These are phyloP conservation scores for Andrena haemorrhoa DNA, from an alignment of 2,888 invertebrate species.

Conservation along the genomic window DNA sequence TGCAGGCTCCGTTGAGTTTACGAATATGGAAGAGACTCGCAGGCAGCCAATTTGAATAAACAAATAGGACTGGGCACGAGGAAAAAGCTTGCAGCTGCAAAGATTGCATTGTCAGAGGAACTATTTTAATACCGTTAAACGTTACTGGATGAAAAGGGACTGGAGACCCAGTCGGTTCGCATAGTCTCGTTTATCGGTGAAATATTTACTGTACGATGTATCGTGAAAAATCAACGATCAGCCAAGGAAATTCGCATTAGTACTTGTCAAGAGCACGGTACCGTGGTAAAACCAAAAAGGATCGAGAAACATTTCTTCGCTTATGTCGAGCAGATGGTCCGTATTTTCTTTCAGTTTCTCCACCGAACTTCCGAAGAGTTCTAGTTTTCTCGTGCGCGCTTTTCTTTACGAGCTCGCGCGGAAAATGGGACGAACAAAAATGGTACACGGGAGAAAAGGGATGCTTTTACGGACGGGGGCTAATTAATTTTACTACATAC, in stretches of 20 bases:
- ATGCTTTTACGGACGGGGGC: background rate
- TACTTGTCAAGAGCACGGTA: conserved; percentile 62
- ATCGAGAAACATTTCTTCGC: conserved; percentile 50
- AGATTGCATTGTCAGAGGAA: background rate
- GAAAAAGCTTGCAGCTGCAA: background rate
- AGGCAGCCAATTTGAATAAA: too few species aligned
- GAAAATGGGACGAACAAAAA: background rate
- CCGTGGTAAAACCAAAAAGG: conserved; percentile 33
- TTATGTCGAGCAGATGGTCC: conserved; percentile 54
- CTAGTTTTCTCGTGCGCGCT: background rate
- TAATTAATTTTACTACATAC: conserved; percentile 37
- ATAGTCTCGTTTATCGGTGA: conserved; percentile 10
- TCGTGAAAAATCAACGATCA: conserved; percentile 25
- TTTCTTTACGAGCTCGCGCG: background rate
- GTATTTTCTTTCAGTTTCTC: conserved; percentile 55
- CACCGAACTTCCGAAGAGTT: conserved; percentile 35
- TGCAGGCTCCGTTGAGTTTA: background rate
- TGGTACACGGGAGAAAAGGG: background rate
- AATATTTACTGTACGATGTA: conserved; percentile 28
- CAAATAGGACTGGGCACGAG: too few species aligned
- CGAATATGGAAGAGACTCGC: background rate
- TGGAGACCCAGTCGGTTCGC: background rate
- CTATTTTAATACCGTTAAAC: background rate
- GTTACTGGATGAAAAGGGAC: background rate
- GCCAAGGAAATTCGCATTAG: conserved; percentile 56